Percentiles rank a stretch among this genome's conserved stretches.
Evolutionary conservation across 2,113 vertebrate species (phyloP).

Genomic region (Quiscalus mexicanus): DNA sequence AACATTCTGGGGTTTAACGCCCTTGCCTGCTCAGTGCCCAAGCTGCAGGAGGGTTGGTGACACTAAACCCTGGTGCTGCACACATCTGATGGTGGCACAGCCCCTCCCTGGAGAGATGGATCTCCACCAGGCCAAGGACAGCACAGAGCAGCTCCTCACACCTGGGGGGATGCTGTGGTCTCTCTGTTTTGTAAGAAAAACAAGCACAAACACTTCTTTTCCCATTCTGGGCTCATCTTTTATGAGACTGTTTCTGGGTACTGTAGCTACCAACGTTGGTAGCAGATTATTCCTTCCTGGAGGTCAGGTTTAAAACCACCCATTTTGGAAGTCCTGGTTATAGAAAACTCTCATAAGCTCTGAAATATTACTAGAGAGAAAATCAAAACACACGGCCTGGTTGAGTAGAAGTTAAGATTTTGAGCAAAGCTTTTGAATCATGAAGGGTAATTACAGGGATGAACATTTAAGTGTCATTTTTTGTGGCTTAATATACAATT

Average conservation of each 20-base stretch:
- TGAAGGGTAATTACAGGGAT: background rate
- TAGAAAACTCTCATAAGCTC: background rate
- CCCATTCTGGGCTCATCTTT: background rate
- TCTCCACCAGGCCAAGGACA: background rate
- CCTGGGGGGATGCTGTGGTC: background rate
- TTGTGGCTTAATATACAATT: background rate
- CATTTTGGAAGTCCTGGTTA: background rate
- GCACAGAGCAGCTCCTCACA: background rate
- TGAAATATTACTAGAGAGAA: background rate
- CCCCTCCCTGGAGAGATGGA: background rate
- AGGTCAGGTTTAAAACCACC: background rate
- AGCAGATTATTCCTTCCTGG: background rate
- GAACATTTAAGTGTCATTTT: background rate
- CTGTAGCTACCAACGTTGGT: background rate
- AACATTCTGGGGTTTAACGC: background rate
- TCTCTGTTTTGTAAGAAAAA: background rate
- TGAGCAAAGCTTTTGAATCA: background rate
- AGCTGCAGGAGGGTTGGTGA: background rate
- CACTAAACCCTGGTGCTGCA: background rate
- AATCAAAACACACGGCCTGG: background rate
- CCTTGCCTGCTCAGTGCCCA: fast-evolving
- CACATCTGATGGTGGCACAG: background rate
- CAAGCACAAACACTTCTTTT: background rate
- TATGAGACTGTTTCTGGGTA: background rate
- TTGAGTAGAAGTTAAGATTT: background rate